Evolutionary conservation across 1,140 invertebrate genomes (phyloP).

Genomic region (Drosophila simulans): DNA sequence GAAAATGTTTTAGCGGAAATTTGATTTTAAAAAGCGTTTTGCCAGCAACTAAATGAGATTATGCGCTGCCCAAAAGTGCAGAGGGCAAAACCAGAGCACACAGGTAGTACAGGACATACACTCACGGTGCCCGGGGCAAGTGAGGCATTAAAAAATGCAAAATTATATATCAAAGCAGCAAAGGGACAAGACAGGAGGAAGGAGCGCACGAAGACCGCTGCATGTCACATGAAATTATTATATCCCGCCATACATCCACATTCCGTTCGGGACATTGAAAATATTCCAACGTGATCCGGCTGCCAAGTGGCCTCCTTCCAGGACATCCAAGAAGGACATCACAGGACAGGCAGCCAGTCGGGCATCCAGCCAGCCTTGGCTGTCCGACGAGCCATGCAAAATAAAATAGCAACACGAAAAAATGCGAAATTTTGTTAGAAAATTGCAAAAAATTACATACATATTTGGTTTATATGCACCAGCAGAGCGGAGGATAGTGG

Average conservation of each 20-base stretch:
- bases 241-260: conserved; percentile 61
- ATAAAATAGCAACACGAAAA: conserved; percentile 75
- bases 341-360: conserved; percentile 18
- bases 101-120: conserved; percentile 21
- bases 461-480: conserved; percentile 70
- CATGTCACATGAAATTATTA: conserved; percentile 82
- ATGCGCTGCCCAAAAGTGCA: conserved; percentile 80
- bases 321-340: conserved; percentile 21
- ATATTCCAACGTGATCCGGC: conserved; percentile 76
- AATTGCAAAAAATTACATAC: conserved; percentile 81
- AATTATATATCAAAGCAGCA: conserved; percentile 81
- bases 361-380: conserved; percentile 24
- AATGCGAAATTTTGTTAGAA: conserved; percentile 78
- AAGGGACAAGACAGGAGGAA: conserved; percentile 8
- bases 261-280: conserved; percentile 63
- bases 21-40: conserved; percentile 84
- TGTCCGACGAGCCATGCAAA: conserved; percentile 55
- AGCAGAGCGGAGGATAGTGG: conserved; percentile 3
- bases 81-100: not conserved
- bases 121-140: conserved; percentile 61
- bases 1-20: conserved; percentile 83
- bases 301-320: conserved; percentile 57
- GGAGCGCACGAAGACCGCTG: conserved; percentile 29
- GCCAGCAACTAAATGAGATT: conserved; percentile 82
- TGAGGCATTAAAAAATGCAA: conserved; percentile 81